These are phyloP conservation scores for Siderastrea siderea DNA, from an alignment of 92 coral and sea anemone species.

Conservation along the genomic window DNA sequence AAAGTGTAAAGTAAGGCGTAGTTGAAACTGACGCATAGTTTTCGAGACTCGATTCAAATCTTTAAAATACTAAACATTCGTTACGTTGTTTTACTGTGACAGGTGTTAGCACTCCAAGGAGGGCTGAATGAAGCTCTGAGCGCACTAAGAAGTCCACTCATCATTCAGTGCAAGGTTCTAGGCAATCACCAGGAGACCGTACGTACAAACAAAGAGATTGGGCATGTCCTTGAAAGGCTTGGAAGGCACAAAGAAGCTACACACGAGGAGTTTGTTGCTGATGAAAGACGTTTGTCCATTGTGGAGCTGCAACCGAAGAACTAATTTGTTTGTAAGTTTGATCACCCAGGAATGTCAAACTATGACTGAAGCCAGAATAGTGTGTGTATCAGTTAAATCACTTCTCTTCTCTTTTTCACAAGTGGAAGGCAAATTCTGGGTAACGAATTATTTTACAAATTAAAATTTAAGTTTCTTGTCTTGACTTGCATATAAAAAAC, in stretches of 20 bases:
- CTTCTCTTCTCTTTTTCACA: too few species aligned
- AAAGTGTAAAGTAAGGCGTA: too few species aligned
- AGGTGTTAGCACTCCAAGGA: slow-evolving; percentile 61
- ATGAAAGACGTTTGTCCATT: slow-evolving; percentile 47
- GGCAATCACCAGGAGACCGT: slow-evolving; percentile 88
- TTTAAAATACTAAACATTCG: too few species aligned
- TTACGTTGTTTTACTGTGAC: too few species aligned
- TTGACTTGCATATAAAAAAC: too few species aligned
- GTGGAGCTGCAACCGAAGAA: slow-evolving; percentile 63
- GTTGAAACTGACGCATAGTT: too few species aligned
- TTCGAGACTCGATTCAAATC: too few species aligned
- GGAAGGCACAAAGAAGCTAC: slow-evolving; percentile 87
- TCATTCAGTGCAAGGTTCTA: slow-evolving; percentile 84
- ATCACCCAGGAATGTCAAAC: not conserved
- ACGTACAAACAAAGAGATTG: slow-evolving; percentile 71
- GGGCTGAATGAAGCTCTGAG: slow-evolving; percentile 81
- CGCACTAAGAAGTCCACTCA: slow-evolving; percentile 81
- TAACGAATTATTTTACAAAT: too few species aligned
- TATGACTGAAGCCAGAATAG: not conserved
- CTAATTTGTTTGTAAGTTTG: not conserved
- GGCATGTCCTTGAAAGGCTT: slow-evolving; percentile 69
- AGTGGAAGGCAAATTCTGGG: too few species aligned
- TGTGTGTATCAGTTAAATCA: too few species aligned
- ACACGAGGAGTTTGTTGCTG: slow-evolving; percentile 72
- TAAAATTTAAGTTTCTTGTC: too few species aligned